Percentiles rank a stretch among this genome's conserved stretches.
Evolutionary conservation across 2,888 invertebrate species (phyloP).

Genomic region (Tenodera sinensis): DNA sequence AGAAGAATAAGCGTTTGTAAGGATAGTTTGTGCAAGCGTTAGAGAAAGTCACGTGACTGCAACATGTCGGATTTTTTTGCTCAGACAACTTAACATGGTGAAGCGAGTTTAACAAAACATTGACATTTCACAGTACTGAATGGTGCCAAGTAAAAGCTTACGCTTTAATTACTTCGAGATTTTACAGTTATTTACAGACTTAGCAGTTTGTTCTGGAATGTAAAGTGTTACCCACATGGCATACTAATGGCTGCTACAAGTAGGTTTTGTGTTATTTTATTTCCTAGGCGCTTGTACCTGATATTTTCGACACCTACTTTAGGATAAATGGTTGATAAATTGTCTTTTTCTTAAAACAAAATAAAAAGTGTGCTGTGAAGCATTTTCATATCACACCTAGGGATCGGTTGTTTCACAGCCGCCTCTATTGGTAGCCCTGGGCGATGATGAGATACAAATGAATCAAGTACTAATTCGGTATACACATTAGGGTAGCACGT

Average conservation of each 20-base stretch:
- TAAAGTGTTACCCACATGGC: neutral
- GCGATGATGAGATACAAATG: neutral
- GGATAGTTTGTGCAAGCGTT: no score
- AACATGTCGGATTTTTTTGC: no score
- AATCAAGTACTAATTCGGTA: neutral
- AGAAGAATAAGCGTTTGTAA: no score
- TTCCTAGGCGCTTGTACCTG: neutral
- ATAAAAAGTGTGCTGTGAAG: neutral
- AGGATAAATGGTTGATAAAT: neutral
- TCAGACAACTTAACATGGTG: no score
- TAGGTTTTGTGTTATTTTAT: neutral
- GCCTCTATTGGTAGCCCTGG: neutral
- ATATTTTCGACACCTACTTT: neutral
- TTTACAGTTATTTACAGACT: neutral
- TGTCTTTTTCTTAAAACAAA: neutral
- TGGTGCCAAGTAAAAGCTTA: neutral
- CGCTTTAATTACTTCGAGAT: neutral
- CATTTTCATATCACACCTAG: neutral
- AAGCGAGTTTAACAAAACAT: no score
- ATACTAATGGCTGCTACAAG: neutral
- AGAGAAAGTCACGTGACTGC: no score
- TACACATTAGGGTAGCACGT: neutral
- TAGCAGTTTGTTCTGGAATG: neutral
- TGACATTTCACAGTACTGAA: no score
- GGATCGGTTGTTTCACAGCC: neutral